phyloP scores from a whole-genome alignment of 1,140 invertebrate genomes.

The Chlorops oryzae region DNA sequence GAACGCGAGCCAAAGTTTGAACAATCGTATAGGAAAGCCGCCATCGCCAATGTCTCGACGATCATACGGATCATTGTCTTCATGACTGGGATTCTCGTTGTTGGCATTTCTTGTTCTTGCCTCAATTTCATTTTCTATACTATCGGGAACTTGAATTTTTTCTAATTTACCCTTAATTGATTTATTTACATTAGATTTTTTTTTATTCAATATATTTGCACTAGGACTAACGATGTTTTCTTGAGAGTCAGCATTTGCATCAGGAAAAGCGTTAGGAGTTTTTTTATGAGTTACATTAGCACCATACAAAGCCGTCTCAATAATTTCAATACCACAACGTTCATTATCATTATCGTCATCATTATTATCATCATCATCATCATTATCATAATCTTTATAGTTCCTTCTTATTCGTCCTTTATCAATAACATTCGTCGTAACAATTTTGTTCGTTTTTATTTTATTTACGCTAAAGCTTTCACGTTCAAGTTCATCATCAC shows the following conservation, averaged over 20 bases:
- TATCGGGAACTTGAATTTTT: too few species aligned
- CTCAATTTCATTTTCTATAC: neutral
- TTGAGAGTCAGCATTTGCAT: too few species aligned
- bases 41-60: too few species aligned
- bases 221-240: too few species aligned
- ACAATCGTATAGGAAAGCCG: too few species aligned
- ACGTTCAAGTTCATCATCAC: neutral
- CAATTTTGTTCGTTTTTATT: constrained; percentile 4
- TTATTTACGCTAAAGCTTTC: neutral
- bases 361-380: constrained; percentile 9
- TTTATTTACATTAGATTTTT: too few species aligned
- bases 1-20: constrained; percentile 13
- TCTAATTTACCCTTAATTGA: too few species aligned
- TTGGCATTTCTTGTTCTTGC: neutral
- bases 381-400: constrained; percentile 1
- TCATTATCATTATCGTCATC: constrained; percentile 2
- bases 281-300: too few species aligned
- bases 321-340: neutral
- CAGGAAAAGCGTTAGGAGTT: too few species aligned
- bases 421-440: constrained; percentile 1
- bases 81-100: too few species aligned
- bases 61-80: too few species aligned
- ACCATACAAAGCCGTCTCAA: neutral
- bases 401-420: neutral
- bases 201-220: too few species aligned